A percentile compares a stretch with the other conserved stretches of the same genome.
Conservation (phyloP, 2,888 invertebrate genomes). For the Criorhina ranunculi region DNA sequence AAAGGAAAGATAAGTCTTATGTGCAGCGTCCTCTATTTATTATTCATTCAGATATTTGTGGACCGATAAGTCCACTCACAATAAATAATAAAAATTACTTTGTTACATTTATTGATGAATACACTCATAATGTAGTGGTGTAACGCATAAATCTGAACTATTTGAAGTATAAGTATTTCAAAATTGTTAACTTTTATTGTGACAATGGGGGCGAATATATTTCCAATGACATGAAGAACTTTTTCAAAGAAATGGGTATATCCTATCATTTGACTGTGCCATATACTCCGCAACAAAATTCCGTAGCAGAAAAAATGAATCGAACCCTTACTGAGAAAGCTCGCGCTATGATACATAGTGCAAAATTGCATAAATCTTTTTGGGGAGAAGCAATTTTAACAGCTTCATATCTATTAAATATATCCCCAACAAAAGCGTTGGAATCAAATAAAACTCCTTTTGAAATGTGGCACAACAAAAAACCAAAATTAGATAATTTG, state of each 20-base stretch:
- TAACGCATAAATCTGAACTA: constrained; percentile 79
- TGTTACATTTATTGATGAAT: constrained; percentile 80
- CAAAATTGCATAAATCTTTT: no score
- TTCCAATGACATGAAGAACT: constrained; percentile 79
- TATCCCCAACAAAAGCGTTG: no score
- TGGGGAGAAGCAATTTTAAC: no score
- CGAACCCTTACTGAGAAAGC: constrained; percentile 81
- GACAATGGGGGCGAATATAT: constrained; percentile 80
- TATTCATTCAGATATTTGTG: constrained; percentile 80
- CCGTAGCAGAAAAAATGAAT: constrained; percentile 81
- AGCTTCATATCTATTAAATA: no score
- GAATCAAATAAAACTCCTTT: constrained; percentile 79
- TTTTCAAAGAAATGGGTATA: constrained; percentile 79
- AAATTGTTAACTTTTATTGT: constrained; percentile 79
- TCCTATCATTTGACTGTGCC: constrained; percentile 81
- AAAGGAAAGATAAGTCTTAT: constrained; percentile 74
- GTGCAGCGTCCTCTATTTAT: constrained; percentile 79
- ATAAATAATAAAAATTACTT: constrained; percentile 80
- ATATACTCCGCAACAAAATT: constrained; percentile 81
- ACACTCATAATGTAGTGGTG: constrained; percentile 79
- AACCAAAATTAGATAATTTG: constrained; percentile 79
- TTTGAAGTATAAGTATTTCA: constrained; percentile 77
- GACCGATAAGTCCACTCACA: constrained; percentile 80
- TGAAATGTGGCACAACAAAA: constrained; percentile 82
- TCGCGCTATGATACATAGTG: not conserved